Conservation (phyloP, 2,113 vertebrate genomes). For the Pardalotus punctatus region DNA sequence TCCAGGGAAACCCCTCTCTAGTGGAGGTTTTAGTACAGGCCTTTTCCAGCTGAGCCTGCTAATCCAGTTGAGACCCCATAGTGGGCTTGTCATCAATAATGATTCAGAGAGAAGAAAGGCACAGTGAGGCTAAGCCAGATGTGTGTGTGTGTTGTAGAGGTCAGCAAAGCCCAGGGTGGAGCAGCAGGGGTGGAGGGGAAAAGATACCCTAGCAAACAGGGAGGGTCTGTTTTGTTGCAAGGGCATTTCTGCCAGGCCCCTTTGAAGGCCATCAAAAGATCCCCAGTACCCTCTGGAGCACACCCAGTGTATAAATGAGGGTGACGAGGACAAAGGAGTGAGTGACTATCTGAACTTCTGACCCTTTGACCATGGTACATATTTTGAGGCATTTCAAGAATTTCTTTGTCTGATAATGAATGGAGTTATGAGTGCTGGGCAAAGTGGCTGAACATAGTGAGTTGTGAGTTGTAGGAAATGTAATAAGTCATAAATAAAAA, state of each 20-base stretch:
- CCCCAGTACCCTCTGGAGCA: background rate
- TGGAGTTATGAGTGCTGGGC: background rate
- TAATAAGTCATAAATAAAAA: background rate
- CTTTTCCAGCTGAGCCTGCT: background rate
- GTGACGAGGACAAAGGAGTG: background rate
- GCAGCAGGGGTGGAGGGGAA: background rate
- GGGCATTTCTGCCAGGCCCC: background rate
- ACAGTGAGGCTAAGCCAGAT: background rate
- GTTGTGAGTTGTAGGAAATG: background rate
- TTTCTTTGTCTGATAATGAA: background rate
- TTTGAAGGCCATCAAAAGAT: background rate
- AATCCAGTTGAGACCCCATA: background rate
- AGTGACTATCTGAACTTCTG: background rate
- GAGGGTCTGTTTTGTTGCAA: background rate
- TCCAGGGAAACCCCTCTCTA: background rate
- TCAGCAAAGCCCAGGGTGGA: background rate
- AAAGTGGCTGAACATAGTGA: background rate
- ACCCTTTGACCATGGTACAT: background rate
- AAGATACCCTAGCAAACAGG: background rate
- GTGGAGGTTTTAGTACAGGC: background rate
- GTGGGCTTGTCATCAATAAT: background rate
- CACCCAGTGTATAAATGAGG: background rate
- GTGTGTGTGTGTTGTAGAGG: background rate
- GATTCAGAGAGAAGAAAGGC: background rate
- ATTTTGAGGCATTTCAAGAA: slow-evolving; percentile 10